phyloP scores from a whole-genome alignment of 2,888 invertebrate genomes.

The Alloplasta piceator region DNA sequence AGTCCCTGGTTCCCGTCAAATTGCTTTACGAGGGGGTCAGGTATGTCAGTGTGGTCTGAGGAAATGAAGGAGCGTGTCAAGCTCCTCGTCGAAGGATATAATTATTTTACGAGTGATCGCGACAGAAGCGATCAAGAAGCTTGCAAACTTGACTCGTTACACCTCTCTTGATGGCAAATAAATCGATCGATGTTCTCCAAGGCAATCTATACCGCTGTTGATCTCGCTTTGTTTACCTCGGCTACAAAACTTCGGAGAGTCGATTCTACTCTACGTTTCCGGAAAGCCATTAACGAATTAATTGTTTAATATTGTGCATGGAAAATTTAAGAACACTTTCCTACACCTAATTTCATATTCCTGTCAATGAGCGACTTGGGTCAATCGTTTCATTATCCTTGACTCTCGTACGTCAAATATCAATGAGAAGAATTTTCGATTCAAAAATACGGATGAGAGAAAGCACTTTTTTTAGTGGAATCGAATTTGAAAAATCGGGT shows the following conservation, averaged over 20 bases:
- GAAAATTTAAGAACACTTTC: no score
- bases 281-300: slow-evolving; percentile 56
- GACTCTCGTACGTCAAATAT: no score
- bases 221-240: slow-evolving; percentile 45
- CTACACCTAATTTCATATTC: no score
- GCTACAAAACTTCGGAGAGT: slow-evolving; percentile 15
- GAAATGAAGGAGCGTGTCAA: slow-evolving; percentile 74
- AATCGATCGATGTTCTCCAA: slow-evolving; percentile 33
- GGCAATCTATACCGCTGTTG: slow-evolving; percentile 43
- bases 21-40: slow-evolving; percentile 74
- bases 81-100: slow-evolving; percentile 71
- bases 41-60: slow-evolving; percentile 60
- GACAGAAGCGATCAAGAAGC: slow-evolving; percentile 38
- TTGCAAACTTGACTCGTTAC: slow-evolving; percentile 38
- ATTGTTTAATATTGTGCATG: slow-evolving; percentile 21
- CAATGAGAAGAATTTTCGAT: no score
- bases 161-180: slow-evolving; percentile 55
- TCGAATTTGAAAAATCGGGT: no score
- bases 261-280: neutral
- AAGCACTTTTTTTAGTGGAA: no score
- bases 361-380: no score
- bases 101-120: slow-evolving; percentile 76
- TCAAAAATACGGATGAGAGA: no score
- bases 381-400: no score
- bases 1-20: slow-evolving; percentile 50